Evolutionary conservation across 2,797 vertebrate genomes (phyloP).

Genomic region (Gambusia yucatana): DNA sequence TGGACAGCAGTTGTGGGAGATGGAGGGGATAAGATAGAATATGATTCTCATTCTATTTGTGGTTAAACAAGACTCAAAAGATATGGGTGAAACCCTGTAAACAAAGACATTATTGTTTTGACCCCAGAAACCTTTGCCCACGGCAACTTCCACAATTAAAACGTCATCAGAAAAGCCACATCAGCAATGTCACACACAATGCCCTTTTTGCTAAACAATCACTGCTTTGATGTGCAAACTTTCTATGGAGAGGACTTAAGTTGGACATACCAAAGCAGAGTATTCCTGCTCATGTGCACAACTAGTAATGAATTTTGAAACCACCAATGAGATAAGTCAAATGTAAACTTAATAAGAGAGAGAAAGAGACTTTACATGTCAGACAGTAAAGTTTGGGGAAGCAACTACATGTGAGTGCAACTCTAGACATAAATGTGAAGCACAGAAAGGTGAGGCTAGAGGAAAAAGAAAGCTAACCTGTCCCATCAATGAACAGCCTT

Average conservation of each 20-base stretch:
- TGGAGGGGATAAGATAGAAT: constrained; percentile 5
- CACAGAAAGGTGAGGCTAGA: constrained; percentile 47
- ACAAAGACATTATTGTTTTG: constrained; percentile 73
- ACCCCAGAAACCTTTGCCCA: constrained; percentile 53
- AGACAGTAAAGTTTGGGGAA: constrained; percentile 11
- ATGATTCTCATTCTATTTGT: constrained; percentile 61
- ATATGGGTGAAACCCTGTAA: constrained; percentile 64
- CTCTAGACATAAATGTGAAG: constrained; percentile 46
- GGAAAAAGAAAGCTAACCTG: constrained; percentile 60
- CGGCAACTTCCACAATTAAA: constrained; percentile 69
- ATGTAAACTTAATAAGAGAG: constrained; percentile 14
- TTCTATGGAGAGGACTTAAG: constrained; percentile 52
- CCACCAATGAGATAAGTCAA: constrained; percentile 7
- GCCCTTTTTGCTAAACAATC: constrained; percentile 63
- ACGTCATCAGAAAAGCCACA: constrained; percentile 54
- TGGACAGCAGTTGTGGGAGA: constrained; percentile 28
- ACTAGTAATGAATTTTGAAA: constrained; percentile 13
- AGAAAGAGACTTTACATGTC: constrained; percentile 1
- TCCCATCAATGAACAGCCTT: constrained; percentile 73
- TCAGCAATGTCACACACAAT: constrained; percentile 73
- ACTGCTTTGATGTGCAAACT: constrained; percentile 45
- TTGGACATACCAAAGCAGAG: constrained; percentile 26
- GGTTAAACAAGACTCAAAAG: constrained; percentile 70
- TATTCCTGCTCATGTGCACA: constrained; percentile 23
- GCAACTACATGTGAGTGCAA: constrained; percentile 55